These are phyloP conservation scores for Craniophora ligustri DNA, from an alignment of 2,888 invertebrate genomes.

Conservation along the genomic window DNA sequence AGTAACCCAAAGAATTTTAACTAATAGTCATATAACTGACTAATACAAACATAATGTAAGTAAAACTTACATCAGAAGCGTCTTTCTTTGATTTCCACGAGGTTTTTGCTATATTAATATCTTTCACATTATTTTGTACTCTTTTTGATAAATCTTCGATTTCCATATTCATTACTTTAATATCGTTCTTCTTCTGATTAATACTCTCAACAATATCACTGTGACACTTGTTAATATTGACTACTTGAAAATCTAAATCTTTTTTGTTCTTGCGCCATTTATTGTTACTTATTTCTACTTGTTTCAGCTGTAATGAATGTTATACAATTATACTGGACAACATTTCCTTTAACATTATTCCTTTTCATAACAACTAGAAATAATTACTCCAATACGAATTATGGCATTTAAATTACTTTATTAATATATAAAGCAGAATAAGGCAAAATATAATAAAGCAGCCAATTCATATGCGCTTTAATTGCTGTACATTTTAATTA, in stretches of 20 bases:
- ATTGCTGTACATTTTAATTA: too few species aligned
- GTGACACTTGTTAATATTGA: conserved; percentile 63
- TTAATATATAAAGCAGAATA: too few species aligned
- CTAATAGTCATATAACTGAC: too few species aligned
- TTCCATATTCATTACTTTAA: conserved; percentile 70
- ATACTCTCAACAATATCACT: conserved; percentile 70
- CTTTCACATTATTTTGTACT: conserved; percentile 66
- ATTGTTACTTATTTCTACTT: conserved; percentile 65
- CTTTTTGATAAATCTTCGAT: conserved; percentile 66
- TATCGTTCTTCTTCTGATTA: conserved; percentile 71
- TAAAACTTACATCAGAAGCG: conserved; percentile 69
- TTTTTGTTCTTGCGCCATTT: conserved; percentile 80
- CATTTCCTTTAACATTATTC: too few species aligned
- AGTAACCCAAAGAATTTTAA: too few species aligned
- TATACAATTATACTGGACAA: not conserved
- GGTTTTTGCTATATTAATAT: conserved; percentile 58
- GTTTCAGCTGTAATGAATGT: conserved; percentile 65
- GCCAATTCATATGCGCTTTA: too few species aligned
- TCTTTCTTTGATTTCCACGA: conserved; percentile 61
- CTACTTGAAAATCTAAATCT: conserved; percentile 72
- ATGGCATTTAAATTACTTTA: too few species aligned
- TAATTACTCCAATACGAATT: too few species aligned
- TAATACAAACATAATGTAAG: not conserved
- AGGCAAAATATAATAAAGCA: too few species aligned
- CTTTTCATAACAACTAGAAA: too few species aligned